phyloP scores from a whole-genome alignment of 1,140 invertebrate species.

The Drosophila parabipectinata region DNA sequence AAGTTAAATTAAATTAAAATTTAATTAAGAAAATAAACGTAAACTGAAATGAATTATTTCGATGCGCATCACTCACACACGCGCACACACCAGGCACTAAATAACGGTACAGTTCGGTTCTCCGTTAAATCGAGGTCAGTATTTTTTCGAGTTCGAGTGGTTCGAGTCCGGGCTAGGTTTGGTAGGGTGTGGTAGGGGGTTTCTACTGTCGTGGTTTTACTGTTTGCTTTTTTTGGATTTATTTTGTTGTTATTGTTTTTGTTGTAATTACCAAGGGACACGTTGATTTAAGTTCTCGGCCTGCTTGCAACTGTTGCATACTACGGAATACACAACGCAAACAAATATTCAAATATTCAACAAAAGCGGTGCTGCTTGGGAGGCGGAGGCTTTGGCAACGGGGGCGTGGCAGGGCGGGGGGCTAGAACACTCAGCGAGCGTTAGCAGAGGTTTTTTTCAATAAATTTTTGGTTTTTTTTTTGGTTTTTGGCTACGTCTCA shows the following conservation, averaged over 20 bases:
- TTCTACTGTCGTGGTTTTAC: slow-evolving; percentile 1
- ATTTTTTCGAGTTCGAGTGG: neutral
- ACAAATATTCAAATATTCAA: slow-evolving; percentile 50
- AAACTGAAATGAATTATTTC: slow-evolving; percentile 46
- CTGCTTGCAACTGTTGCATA: slow-evolving; percentile 63
- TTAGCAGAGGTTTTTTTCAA: slow-evolving; percentile 17
- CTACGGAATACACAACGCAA: slow-evolving; percentile 60
- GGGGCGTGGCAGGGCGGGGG: slow-evolving; percentile 5
- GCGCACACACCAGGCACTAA: slow-evolving; percentile 67
- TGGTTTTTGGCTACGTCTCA: slow-evolving; percentile 46
- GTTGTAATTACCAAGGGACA: slow-evolving; percentile 17
- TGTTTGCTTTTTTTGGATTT: neutral
- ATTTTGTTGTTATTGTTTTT: neutral
- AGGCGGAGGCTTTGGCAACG: slow-evolving; percentile 13
- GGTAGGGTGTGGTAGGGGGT: neutral
- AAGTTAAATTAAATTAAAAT: slow-evolving; percentile 4
- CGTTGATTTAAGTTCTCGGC: slow-evolving; percentile 19
- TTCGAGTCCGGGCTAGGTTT: neutral
- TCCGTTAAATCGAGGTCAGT: slow-evolving; percentile 7
- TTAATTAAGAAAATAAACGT: slow-evolving; percentile 2
- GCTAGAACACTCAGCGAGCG: slow-evolving; percentile 35
- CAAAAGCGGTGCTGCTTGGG: slow-evolving; percentile 55
- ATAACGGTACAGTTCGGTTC: slow-evolving; percentile 23
- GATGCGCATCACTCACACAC: slow-evolving; percentile 52
- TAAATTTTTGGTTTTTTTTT: slow-evolving; percentile 1